These are phyloP conservation scores for Peromyscus nudipes DNA, from an alignment of 2,797 vertebrate species.

Conservation along the genomic window DNA sequence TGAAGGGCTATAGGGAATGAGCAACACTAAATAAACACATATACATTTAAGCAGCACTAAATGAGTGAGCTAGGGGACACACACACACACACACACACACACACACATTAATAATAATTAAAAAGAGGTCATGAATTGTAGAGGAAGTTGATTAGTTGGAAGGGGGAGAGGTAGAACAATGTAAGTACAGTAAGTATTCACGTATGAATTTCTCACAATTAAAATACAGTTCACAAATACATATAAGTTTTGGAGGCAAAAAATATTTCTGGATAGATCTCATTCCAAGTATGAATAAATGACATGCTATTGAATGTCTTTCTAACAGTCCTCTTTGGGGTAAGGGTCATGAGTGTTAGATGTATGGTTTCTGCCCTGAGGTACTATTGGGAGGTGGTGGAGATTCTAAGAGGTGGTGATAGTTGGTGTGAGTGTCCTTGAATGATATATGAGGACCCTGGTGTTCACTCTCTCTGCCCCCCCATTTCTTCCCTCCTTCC, in stretches of 20 bases:
- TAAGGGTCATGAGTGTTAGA: no score
- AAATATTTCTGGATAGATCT: background rate
- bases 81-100: no score
- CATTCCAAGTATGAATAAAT: background rate
- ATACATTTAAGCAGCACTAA: background rate
- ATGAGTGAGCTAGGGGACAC: background rate
- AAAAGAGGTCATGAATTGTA: background rate
- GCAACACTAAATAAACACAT: background rate
- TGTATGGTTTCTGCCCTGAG: no score
- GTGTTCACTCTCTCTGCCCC: no score
- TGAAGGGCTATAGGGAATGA: background rate
- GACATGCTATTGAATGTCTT: background rate
- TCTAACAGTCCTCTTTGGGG: background rate
- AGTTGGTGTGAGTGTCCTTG: background rate
- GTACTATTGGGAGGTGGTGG: background rate
- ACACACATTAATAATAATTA: background rate
- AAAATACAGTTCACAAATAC: background rate
- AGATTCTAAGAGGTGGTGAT: background rate
- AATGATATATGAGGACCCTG: background rate
- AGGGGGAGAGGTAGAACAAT: background rate
- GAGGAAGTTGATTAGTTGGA: background rate
- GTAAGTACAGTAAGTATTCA: background rate
- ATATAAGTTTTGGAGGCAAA: background rate
- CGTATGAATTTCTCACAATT: background rate
- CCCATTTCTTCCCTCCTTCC: no score